Percentiles rank a stretch among this genome's conserved stretches.
Conservation (phyloP, 2,888 invertebrate genomes). For the Acronicta aceris region DNA sequence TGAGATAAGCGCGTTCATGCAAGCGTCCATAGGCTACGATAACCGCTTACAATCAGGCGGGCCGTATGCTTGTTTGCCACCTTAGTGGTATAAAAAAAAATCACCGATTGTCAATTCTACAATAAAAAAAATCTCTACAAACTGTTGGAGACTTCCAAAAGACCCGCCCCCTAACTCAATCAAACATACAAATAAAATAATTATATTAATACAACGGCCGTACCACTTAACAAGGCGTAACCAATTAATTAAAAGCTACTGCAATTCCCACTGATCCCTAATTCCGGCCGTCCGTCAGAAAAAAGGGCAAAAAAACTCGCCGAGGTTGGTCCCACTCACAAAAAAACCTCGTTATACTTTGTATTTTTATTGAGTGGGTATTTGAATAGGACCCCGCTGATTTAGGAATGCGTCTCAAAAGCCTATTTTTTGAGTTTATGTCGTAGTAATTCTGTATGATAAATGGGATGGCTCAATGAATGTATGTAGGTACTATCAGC, state of each 20-base stretch:
- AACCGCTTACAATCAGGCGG: too few species aligned
- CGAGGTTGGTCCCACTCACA: slow-evolving; percentile 39
- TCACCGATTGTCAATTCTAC: too few species aligned
- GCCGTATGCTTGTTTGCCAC: too few species aligned
- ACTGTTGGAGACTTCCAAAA: neutral
- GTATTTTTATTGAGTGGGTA: slow-evolving; percentile 29
- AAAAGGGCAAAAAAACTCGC: slow-evolving; percentile 30
- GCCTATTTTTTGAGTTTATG: slow-evolving; percentile 5
- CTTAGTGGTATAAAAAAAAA: too few species aligned
- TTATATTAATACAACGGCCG: neutral
- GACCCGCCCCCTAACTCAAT: slow-evolving; percentile 1
- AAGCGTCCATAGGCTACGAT: too few species aligned
- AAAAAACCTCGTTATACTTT: slow-evolving; percentile 40
- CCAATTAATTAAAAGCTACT: slow-evolving; percentile 39
- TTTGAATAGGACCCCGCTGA: slow-evolving; percentile 39
- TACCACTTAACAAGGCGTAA: slow-evolving; percentile 40
- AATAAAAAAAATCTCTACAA: too few species aligned
- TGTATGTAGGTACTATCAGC: neutral
- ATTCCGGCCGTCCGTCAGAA: slow-evolving; percentile 14
- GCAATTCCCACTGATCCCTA: slow-evolving; percentile 34
- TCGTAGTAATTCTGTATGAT: neutral
- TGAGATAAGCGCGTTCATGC: too few species aligned
- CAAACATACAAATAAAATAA: slow-evolving; percentile 24
- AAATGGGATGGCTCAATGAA: neutral
- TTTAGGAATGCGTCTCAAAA: slow-evolving; percentile 36